Base-by-base conservation (phyloP, 1,140 invertebrate genomes). In the Zaprionus tsacasi region DNA sequence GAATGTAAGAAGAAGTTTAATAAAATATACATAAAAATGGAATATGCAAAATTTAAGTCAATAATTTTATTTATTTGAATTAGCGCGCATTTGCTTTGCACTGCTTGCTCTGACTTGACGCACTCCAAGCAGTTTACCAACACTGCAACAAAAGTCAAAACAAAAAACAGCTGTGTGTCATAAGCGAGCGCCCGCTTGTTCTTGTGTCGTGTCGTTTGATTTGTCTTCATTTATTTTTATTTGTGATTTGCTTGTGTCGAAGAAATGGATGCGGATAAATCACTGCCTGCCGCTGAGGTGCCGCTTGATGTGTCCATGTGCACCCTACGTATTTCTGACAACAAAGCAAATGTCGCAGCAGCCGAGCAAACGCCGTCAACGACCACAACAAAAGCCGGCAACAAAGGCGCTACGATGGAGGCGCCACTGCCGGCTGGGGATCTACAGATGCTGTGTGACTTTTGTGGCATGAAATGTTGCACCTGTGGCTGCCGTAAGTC, bases 401-500 rank as follows among this genome's bases (percentile, higher is more conserved):
- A 43, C 30, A 38, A 52, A 63, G 10, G 27, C 38, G n/a, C 10
- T 13, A 38, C 38, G 38, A 0, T 36, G 38, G 8, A 27, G n/a
- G 3, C 3, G 43, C 36, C 10, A 25, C 60, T 66, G 38, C 12
- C 38, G 38, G 27, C 27, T 30, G 27, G 27, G 52, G 45, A 40
- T 7, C n/a, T 2, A 5, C 38, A 40, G 6, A 43, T 2, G 40
- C 40, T 1, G 40, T 70, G 71, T 17, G 25, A 50, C 3, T 60
- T 60, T 12, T 52, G 66, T 15, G 27, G 27, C 10, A 52, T 13
- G 17, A n/a, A 66, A 25, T 12, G 10, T 11, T 76, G 66, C 72
- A 72, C 60, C 54, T 82, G 76, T 70, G 61, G 57, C 45, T 82
- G 76, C 54, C 21, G 81, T 82, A 72, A 70, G 80, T 82, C 5